Base-by-base conservation (phyloP, 2,797 vertebrate genomes). In the Phylloscopus collybita region DNA sequence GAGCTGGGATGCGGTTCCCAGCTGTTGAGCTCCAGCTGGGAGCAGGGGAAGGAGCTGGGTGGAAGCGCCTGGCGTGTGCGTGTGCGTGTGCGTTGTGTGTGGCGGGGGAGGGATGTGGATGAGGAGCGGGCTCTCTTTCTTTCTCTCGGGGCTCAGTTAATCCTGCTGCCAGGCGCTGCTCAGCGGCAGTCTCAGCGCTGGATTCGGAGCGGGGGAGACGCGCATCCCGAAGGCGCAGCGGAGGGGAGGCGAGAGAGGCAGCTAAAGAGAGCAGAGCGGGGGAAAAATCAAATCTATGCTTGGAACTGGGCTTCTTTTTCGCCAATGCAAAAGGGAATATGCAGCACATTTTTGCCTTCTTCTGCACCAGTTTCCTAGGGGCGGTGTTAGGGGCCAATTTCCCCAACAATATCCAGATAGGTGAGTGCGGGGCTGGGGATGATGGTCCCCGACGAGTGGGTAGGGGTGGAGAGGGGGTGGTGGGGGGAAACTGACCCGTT, bases 301-400 rank as follows among this genome's bases (percentile, higher is more conserved):
- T 97, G 98, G 98, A 99, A 97, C 98, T 98, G 98, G 98, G 98
- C 98, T 98, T 98, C 97, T 97, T 98, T 98, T 98, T 98, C 98
- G 98, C 99, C 99, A 99, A 99, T 99, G 99, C 99, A 99, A 99
- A 98, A 98, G 98, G 99, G 99, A 99, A 99, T 99, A 99, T 99
- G 99, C 99, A 98, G 99, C 98, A 99, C 98, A 99, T 99, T 98
- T 97, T 99, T 98, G 98, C 98, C 98, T 98, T 99, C 98, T 99
- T 99, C 98, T 99, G 98, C 98, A 99, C 99, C 99, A 98, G 99
- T 98, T 99, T 99, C 98, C 98, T 99, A 99, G 99, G 99, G 98
- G 98, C 99, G 98, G 99, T 99, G 98, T 98, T 99, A 98, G 99
- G 98, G 98, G 99, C 99, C 98, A 99, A 99, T 99, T 99, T 99